Conservation (phyloP, 2,113 vertebrate species). For the Festucalex cinctus region DNA sequence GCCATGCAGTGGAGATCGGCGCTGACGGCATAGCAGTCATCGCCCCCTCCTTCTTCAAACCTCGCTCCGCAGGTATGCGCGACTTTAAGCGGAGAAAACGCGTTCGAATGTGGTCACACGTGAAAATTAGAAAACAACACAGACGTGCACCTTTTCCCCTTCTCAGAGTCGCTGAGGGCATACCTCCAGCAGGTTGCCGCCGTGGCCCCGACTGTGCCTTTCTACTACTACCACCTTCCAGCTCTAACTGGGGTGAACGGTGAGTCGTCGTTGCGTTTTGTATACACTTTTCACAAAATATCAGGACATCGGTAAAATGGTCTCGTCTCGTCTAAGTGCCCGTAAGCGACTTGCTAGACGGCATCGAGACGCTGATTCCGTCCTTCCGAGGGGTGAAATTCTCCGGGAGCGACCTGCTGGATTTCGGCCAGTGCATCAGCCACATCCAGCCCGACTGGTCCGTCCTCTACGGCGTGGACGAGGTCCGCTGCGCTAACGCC, state of each 20-base stretch:
- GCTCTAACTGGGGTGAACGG: conserved; percentile 80
- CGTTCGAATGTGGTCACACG: not conserved
- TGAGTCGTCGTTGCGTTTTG: conserved; percentile 64
- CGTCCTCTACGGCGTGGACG: conserved; percentile 87
- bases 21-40: conserved; percentile 87
- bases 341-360: conserved; percentile 78
- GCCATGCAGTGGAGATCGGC: conserved; percentile 78
- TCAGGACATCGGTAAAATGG: too few species aligned
- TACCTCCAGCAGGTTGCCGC: conserved; percentile 82
- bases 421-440: conserved; percentile 85
- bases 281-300: too few species aligned
- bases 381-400: conserved; percentile 91
- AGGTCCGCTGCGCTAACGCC: conserved; percentile 71
- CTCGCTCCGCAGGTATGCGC: conserved; percentile 74
- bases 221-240: conserved; percentile 95
- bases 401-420: conserved; percentile 81
- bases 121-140: not conserved
- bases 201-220: conserved; percentile 79
- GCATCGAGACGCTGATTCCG: conserved; percentile 81
- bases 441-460: conserved; percentile 64
- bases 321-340: conserved; percentile 68
- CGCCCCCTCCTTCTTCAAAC: conserved; percentile 87
- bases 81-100: not conserved
- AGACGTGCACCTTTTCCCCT: not conserved
- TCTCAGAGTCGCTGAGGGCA: conserved; percentile 73